phyloP scores from a whole-genome alignment of 1,140 invertebrate genomes.

The Tetramorium alpestre region DNA sequence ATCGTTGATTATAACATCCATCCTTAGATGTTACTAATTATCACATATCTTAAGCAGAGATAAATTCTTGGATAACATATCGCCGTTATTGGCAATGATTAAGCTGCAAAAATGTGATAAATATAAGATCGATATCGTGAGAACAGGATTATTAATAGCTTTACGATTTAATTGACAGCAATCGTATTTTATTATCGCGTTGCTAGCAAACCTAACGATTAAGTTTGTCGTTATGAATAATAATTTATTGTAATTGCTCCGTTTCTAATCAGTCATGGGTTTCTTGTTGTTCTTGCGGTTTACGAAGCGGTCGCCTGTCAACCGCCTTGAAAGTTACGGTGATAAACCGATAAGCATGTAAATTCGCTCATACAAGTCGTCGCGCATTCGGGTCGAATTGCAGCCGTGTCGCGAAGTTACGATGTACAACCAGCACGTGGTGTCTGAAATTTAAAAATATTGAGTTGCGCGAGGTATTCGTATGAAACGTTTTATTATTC shows the following conservation, averaged over 20 bases:
- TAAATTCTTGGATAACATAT: background rate
- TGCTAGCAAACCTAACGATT: background rate
- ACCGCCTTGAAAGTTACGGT: slow-evolving; percentile 54
- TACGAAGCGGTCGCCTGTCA: background rate
- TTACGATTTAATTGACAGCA: slow-evolving; percentile 25
- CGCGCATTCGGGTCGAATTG: slow-evolving; percentile 36
- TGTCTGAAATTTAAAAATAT: slow-evolving; percentile 4
- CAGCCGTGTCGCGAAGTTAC: slow-evolving; percentile 3
- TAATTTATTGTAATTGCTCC: slow-evolving; percentile 48
- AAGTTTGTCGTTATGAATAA: slow-evolving; percentile 4
- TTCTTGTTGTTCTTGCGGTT: slow-evolving; percentile 33
- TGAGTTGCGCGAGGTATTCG: background rate
- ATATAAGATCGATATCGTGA: background rate
- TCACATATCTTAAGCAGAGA: background rate
- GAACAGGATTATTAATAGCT: background rate
- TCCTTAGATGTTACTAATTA: background rate
- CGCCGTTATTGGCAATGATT: background rate
- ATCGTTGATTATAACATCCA: background rate
- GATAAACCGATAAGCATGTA: slow-evolving; percentile 70
- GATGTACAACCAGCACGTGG: background rate
- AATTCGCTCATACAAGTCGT: slow-evolving; percentile 66
- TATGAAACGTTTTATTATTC: background rate
- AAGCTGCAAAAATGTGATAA: background rate
- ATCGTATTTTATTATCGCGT: slow-evolving; percentile 11
- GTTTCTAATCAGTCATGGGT: slow-evolving; percentile 30